Conservation (phyloP, 2,113 vertebrate genomes). For the Ranitomeya imitator region DNA sequence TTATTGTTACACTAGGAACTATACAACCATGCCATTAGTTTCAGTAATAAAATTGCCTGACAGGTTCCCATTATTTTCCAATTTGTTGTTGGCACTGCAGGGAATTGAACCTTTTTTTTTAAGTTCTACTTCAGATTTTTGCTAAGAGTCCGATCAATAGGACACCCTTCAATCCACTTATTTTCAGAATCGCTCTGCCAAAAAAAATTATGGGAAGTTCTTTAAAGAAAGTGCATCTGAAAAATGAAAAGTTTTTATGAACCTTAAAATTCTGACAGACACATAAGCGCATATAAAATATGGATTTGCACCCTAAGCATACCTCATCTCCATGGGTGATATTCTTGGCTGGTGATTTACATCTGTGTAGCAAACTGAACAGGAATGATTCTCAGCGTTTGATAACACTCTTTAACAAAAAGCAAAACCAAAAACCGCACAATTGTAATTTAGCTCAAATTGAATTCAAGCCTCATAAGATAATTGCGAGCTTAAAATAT, state of each 20-base stretch:
- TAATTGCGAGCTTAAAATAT: background rate
- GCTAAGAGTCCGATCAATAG: no score
- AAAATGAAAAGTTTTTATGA: background rate
- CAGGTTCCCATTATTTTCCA: no score
- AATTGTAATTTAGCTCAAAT: background rate
- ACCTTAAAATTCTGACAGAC: background rate
- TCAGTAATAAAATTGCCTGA: no score
- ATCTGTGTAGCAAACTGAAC: background rate
- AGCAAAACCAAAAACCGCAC: background rate
- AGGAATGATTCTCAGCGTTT: background rate
- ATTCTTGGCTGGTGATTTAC: background rate
- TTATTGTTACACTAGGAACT: no score
- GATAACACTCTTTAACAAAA: background rate
- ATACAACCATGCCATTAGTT: no score
- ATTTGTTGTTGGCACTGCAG: no score
- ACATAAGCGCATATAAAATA: background rate
- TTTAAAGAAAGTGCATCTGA: background rate
- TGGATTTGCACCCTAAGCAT: background rate
- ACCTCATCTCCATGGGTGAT: background rate
- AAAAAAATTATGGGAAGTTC: no score
- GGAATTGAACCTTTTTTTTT: no score
- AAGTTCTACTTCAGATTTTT: no score
- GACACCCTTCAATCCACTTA: no score
- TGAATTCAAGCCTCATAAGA: constrained; percentile 12
- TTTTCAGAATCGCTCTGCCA: no score